Evolutionary conservation across 1,140 invertebrate genomes (phyloP).

Genomic region (Tenebrio molitor): DNA sequence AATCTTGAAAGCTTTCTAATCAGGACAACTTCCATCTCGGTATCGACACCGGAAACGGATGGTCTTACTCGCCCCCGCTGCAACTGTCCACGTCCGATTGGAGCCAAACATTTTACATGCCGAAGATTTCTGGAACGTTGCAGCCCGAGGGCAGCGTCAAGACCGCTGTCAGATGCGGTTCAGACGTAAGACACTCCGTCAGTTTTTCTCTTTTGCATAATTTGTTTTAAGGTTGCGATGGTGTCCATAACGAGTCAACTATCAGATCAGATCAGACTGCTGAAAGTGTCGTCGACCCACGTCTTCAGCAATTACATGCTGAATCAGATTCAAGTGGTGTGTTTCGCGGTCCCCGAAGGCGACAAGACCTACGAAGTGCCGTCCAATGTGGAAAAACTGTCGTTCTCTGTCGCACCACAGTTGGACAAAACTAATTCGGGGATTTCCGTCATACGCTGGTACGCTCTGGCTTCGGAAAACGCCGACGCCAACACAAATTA

Average conservation of each 20-base stretch:
- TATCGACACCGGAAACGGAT: slow-evolving; percentile 67
- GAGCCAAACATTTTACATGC: slow-evolving; percentile 74
- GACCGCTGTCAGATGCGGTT: slow-evolving; percentile 68
- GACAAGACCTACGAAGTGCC: slow-evolving; percentile 64
- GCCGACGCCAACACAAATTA: slow-evolving; percentile 58
- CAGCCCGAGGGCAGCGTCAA: slow-evolving; percentile 71
- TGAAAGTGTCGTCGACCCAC: slow-evolving; percentile 71
- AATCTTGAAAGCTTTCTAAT: slow-evolving; percentile 1
- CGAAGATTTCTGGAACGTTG: slow-evolving; percentile 71
- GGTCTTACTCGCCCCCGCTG: slow-evolving; percentile 69
- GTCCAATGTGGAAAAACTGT: slow-evolving; percentile 62
- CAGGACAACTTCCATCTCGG: slow-evolving; percentile 73
- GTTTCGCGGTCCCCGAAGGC: slow-evolving; percentile 68
- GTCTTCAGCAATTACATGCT: slow-evolving; percentile 71
- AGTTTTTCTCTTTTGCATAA: slow-evolving; percentile 11
- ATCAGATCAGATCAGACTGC: slow-evolving; percentile 70
- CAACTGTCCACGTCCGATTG: slow-evolving; percentile 71
- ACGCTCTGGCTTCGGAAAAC: slow-evolving; percentile 53
- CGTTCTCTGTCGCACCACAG: slow-evolving; percentile 65
- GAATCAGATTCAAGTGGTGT: slow-evolving; percentile 68
- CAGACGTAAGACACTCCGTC: slow-evolving; percentile 62
- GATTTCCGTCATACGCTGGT: slow-evolving; percentile 69
- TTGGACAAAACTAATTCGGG: slow-evolving; percentile 67
- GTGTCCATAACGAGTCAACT: slow-evolving; percentile 69
- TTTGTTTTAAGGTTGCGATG: slow-evolving; percentile 66